Evolutionary conservation across 2,888 invertebrate genomes (phyloP).

Genomic region (Dinocampus coccinellae): DNA sequence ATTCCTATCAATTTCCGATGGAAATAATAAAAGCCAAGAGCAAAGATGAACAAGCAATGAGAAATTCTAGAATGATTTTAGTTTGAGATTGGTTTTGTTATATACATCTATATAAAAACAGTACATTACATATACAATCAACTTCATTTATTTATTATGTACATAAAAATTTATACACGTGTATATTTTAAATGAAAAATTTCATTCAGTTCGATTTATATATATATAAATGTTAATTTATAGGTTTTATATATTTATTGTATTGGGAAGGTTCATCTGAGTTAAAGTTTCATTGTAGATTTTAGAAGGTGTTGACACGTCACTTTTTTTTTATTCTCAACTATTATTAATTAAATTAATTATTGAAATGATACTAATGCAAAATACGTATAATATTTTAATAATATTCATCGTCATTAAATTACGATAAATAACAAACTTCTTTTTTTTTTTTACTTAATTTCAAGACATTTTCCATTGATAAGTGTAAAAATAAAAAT

Average conservation of each 20-base stretch:
- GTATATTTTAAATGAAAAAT: neutral
- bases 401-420: too few species aligned
- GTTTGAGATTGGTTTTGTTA: slow-evolving; percentile 2
- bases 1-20: slow-evolving; percentile 40
- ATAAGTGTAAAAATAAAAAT: neutral
- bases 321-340: too few species aligned
- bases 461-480: too few species aligned
- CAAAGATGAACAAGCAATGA: slow-evolving; percentile 22
- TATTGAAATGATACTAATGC: too few species aligned
- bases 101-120: neutral
- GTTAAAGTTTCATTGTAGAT: too few species aligned
- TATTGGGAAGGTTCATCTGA: neutral
- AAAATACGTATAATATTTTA: too few species aligned
- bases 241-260: neutral
- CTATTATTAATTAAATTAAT: too few species aligned
- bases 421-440: too few species aligned
- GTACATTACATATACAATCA: neutral
- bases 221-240: neutral
- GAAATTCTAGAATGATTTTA: slow-evolving; percentile 17
- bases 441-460: too few species aligned
- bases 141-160: neutral
- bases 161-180: too few species aligned
- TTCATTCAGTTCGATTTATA: neutral
- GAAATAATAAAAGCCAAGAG: slow-evolving; percentile 30
- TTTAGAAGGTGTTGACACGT: too few species aligned